A percentile compares a stretch with the other conserved stretches of the same genome.
phyloP scores from a whole-genome alignment of 2,888 invertebrate species.

The Merodon equestris region DNA sequence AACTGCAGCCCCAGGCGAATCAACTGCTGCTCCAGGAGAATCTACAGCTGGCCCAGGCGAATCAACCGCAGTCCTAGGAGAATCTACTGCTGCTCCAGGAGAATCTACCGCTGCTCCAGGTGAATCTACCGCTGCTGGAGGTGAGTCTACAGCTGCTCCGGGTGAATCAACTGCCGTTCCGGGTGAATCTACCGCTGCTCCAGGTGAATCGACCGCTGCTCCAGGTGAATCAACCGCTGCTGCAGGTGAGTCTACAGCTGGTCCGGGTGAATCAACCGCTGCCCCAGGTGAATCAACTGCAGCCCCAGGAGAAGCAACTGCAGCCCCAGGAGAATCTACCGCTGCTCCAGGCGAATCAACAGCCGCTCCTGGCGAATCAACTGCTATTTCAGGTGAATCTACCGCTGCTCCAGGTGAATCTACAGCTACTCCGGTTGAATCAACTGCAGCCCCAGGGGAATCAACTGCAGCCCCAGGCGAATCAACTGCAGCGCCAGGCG shows the following conservation, averaged over 20 bases:
- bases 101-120: constrained; percentile 33
- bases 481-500: constrained; percentile 12
- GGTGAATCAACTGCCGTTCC: constrained; percentile 4
- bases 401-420: constrained; percentile 16
- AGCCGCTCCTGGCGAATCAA: constrained; percentile 17
- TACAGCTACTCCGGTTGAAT: constrained; percentile 25
- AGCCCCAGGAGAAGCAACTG: constrained; percentile 11
- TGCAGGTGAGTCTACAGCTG: constrained; percentile 6
- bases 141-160: constrained; percentile 17
- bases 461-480: constrained; percentile 8
- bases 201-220: constrained; percentile 11
- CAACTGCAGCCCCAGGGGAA: constrained; percentile 18
- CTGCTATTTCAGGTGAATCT: constrained; percentile 2
- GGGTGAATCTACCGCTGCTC: constrained; percentile 5
- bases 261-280: constrained; percentile 27
- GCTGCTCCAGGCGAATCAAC: constrained; percentile 15
- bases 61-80: constrained; percentile 64
- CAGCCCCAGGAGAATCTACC: constrained; percentile 4
- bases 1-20: constrained; percentile 17
- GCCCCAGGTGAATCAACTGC: constrained; percentile 14
- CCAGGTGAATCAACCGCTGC: constrained; percentile 12
- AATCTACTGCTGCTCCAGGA: constrained; percentile 44
- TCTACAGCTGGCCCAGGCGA: constrained; percentile 8
- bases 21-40: constrained; percentile 18
- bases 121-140: constrained; percentile 6